Conservation (phyloP, 2,797 vertebrate genomes). For the Hozukius guyotensis region DNA sequence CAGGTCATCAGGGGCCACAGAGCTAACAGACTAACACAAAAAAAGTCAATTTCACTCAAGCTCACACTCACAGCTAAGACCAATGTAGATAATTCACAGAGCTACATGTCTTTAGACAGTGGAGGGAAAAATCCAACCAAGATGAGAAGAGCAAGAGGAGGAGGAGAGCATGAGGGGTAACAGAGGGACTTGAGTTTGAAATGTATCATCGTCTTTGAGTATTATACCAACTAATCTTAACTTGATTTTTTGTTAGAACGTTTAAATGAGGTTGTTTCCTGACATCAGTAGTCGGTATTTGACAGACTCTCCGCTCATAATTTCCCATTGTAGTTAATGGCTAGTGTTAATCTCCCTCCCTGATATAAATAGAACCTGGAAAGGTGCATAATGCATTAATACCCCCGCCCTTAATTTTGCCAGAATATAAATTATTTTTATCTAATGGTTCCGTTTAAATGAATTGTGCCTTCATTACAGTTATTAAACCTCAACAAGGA, state of each 20-base stretch:
- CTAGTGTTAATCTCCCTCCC: conserved; percentile 39
- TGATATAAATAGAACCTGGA: conserved; percentile 43
- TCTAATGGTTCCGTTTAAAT: conserved; percentile 12
- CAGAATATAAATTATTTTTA: conserved; percentile 25
- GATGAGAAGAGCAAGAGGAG: neutral
- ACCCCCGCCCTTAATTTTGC: conserved; percentile 32
- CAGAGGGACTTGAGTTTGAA: neutral
- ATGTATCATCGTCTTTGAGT: neutral
- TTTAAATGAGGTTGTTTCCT: conserved; percentile 13
- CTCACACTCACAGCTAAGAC: neutral
- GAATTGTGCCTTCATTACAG: conserved; percentile 1
- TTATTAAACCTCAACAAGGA: neutral
- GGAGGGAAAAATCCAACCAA: neutral
- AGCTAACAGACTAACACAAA: conserved; percentile 11
- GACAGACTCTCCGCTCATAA: conserved; percentile 20
- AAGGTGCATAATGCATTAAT: conserved; percentile 41
- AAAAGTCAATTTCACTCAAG: conserved; percentile 7
- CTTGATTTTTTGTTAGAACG: neutral
- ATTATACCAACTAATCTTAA: neutral
- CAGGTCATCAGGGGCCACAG: conserved; percentile 14
- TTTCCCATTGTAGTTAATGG: conserved; percentile 48
- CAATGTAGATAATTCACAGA: neutral
- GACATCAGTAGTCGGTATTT: neutral
- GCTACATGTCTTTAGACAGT: neutral
- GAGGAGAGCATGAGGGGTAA: neutral